These are phyloP conservation scores for Paratilapia polleni DNA, from an alignment of 2,113 vertebrate species.

Conservation along the genomic window DNA sequence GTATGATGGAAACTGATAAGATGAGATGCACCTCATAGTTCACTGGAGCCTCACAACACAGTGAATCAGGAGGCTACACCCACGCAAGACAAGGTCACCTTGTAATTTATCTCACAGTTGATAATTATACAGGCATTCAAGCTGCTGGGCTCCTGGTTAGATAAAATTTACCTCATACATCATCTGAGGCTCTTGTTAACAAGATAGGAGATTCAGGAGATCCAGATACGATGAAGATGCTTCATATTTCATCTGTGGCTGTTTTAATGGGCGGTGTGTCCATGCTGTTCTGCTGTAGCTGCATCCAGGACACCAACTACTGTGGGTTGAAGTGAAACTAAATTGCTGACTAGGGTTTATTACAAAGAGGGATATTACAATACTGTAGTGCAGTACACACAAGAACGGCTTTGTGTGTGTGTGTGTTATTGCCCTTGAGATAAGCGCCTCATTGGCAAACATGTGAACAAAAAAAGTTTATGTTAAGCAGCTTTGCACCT, in stretches of 20 bases:
- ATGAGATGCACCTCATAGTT: slow-evolving; percentile 41
- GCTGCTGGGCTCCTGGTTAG: slow-evolving; percentile 26
- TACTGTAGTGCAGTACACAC: background rate
- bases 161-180: slow-evolving; percentile 51
- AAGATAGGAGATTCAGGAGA: slow-evolving; percentile 46
- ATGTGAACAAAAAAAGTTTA: background rate
- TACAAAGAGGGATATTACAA: background rate
- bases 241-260: slow-evolving; percentile 53
- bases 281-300: slow-evolving; percentile 1
- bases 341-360: slow-evolving; percentile 30
- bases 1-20: background rate
- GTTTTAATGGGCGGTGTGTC: slow-evolving; percentile 13
- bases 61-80: slow-evolving; percentile 32
- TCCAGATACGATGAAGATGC: slow-evolving; percentile 34
- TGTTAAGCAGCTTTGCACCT: background rate
- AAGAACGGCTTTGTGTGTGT: background rate
- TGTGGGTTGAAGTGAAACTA: background rate
- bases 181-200: slow-evolving; percentile 39
- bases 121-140: slow-evolving; percentile 33
- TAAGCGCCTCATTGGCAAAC: background rate
- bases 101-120: slow-evolving; percentile 41
- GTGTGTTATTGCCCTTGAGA: slow-evolving; percentile 20
- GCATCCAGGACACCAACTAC: slow-evolving; percentile 9
- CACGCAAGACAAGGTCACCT: slow-evolving; percentile 44
- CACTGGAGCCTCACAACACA: background rate